phyloP scores from a whole-genome alignment of 2,797 vertebrate genomes.

The Sebastes trivittatus region DNA sequence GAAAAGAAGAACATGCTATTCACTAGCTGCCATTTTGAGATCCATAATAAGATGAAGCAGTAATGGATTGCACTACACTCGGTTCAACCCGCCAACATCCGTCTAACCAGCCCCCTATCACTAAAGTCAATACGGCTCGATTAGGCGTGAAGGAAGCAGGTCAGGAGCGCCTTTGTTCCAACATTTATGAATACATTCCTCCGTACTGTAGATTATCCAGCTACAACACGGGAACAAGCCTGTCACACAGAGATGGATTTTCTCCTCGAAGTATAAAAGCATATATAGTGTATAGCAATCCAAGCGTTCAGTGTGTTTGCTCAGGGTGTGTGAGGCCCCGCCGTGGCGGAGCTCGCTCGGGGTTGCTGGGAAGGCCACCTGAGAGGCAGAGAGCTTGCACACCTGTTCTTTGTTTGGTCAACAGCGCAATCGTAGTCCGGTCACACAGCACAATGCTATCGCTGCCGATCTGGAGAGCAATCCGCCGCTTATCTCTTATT shows the following conservation, averaged over 20 bases:
- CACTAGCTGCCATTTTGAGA: conserved; percentile 26
- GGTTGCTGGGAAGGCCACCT: conserved; percentile 64
- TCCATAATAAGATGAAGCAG: conserved; percentile 34
- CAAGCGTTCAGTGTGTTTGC: conserved; percentile 72
- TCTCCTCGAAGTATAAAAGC: conserved; percentile 50
- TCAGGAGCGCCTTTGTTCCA: conserved; percentile 41
- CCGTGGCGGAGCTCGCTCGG: not conserved
- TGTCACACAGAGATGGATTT: conserved; percentile 49
- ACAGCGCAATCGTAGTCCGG: conserved; percentile 55
- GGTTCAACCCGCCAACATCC: conserved; percentile 17
- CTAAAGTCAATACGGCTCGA: conserved; percentile 51
- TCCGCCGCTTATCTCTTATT: conserved; percentile 77
- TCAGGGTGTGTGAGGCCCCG: conserved; percentile 63
- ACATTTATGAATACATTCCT: conserved; percentile 54
- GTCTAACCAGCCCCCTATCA: conserved; percentile 26
- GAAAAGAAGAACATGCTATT: conserved; percentile 36
- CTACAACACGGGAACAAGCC: conserved; percentile 23
- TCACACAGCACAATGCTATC: conserved; percentile 72
- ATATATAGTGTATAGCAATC: conserved; percentile 62
- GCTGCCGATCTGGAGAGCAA: conserved; percentile 61
- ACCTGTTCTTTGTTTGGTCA: conserved; percentile 82
- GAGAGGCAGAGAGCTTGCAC: conserved; percentile 57
- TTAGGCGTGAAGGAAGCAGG: conserved; percentile 47
- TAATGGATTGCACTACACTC: conserved; percentile 18
- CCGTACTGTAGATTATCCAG: conserved; percentile 37